Percentiles rank a stretch among this genome's conserved stretches.
Evolutionary conservation across 2,797 vertebrate species (phyloP).

Genomic region (Propithecus perrieri): DNA sequence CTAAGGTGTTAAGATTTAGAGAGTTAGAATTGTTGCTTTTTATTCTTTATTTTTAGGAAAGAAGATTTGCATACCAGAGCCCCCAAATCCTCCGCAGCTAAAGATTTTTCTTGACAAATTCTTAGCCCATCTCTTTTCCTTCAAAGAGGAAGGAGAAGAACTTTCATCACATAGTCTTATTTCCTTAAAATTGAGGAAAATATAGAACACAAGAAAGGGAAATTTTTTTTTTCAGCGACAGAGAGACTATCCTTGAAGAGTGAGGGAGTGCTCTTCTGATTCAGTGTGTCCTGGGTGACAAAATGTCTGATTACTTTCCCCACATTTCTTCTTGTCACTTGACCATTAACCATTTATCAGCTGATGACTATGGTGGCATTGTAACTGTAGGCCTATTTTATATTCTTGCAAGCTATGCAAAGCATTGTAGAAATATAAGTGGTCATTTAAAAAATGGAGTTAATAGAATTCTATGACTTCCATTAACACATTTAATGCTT

Average conservation of each 20-base stretch:
- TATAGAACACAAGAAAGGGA: background rate
- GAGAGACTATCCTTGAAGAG: background rate
- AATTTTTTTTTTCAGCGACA: background rate
- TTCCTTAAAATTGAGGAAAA: constrained; percentile 14
- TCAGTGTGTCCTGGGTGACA: background rate
- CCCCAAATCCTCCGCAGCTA: background rate
- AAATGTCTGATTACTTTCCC: background rate
- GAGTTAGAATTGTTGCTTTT: background rate
- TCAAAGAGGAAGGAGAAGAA: background rate
- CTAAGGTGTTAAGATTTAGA: background rate
- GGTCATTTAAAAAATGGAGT: background rate
- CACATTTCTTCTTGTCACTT: background rate
- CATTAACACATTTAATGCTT: background rate
- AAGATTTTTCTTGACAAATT: background rate
- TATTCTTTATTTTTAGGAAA: constrained; percentile 5
- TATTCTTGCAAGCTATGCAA: background rate
- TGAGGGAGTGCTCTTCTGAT: background rate
- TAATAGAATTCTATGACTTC: background rate
- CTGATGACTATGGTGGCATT: background rate
- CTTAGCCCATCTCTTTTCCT: background rate
- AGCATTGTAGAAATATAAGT: background rate
- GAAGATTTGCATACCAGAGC: background rate
- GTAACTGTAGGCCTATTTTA: background rate
- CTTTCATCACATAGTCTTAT: background rate
- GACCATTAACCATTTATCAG: background rate